These are phyloP conservation scores for Poliocrania exsul DNA, from an alignment of 2,797 vertebrate genomes.

Conservation along the genomic window DNA sequence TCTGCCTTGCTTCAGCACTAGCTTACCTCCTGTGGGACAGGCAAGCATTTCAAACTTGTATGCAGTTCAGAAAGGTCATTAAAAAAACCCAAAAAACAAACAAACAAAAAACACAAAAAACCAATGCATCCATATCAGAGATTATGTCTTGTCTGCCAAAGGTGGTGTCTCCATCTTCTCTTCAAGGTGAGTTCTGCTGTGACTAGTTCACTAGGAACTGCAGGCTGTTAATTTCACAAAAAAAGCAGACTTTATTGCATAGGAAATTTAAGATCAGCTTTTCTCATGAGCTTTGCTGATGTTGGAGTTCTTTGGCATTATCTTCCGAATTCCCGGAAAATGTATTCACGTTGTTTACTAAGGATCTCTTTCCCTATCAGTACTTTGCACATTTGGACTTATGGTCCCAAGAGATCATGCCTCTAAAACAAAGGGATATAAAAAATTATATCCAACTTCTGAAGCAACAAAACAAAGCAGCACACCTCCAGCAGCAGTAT, in stretches of 20 bases:
- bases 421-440: conserved; percentile 36
- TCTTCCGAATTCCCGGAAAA: neutral
- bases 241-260: neutral
- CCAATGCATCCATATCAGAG: neutral
- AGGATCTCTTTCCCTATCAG: neutral
- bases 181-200: neutral
- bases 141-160: neutral
- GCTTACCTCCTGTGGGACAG: neutral
- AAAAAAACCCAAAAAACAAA: too few relatives aligned
- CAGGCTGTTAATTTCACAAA: neutral
- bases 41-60: neutral
- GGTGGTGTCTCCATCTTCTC: neutral
- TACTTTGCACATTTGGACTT: neutral
- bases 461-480: neutral
- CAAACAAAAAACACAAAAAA: neutral
- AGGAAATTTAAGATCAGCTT: neutral
- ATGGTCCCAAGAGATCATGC: neutral
- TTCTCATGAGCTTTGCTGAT: neutral
- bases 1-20: too few relatives aligned
- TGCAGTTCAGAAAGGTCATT: neutral
- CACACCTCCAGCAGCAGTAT: rapidly evolving
- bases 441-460: neutral
- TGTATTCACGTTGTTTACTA: neutral
- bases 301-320: neutral
- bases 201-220: neutral